Evolutionary conservation across 2,888 invertebrate genomes (phyloP).

Genomic region (Timema podura): DNA sequence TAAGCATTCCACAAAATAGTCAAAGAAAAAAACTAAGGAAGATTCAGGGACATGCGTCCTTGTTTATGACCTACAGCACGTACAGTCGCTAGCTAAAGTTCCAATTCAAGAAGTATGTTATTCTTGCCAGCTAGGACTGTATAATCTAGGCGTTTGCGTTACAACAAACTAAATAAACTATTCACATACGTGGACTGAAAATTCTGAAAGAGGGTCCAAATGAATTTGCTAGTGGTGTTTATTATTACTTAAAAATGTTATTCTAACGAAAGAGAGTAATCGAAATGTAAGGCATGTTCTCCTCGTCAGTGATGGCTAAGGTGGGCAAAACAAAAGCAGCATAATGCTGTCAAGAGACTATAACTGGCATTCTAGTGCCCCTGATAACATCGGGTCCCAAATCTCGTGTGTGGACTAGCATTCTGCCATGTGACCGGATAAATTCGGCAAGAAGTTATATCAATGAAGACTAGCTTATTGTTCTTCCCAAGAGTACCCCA

Average conservation of each 20-base stretch:
- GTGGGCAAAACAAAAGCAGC: conserved; percentile 1
- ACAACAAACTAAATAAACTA: conserved; percentile 1
- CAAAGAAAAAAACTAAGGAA: no score
- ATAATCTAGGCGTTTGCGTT: background rate
- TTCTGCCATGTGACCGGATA: no score
- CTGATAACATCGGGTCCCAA: no score
- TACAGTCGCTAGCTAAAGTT: background rate
- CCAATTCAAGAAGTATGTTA: background rate
- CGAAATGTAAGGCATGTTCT: background rate
- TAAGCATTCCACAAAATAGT: background rate
- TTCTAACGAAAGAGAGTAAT: background rate
- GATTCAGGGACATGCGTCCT: background rate
- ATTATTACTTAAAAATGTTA: background rate
- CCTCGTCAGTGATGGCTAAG: background rate
- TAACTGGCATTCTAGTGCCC: background rate
- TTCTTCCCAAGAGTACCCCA: no score
- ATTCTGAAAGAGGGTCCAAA: background rate
- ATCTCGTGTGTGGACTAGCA: no score
- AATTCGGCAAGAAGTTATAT: no score
- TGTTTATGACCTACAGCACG: background rate
- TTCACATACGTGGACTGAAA: background rate
- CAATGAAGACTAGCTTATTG: no score
- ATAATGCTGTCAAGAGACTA: background rate
- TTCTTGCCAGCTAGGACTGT: background rate
- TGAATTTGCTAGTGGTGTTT: background rate